Evolutionary conservation across 1,140 invertebrate species (phyloP).

Genomic region (Sitophilus oryzae): DNA sequence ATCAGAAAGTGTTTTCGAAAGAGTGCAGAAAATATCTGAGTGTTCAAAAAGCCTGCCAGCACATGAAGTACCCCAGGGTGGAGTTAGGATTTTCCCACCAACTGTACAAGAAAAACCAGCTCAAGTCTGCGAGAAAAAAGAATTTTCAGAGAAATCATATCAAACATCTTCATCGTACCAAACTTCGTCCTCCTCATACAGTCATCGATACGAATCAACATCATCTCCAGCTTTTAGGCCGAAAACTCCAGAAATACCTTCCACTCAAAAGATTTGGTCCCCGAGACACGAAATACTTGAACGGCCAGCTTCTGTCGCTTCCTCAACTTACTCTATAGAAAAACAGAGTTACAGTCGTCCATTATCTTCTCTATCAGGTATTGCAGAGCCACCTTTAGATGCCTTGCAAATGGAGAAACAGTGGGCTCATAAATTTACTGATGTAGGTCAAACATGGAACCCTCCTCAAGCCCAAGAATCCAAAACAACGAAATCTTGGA

Average conservation of each 20-base stretch:
- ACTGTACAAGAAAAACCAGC: constrained; percentile 31
- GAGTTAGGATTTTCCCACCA: constrained; percentile 55
- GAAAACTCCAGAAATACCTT: constrained; percentile 51
- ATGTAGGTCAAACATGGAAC: constrained; percentile 51
- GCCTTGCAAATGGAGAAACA: constrained; percentile 56
- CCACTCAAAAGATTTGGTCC: constrained; percentile 54
- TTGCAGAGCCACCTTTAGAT: constrained; percentile 46
- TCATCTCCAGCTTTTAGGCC: constrained; percentile 22
- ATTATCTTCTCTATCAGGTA: constrained; percentile 20
- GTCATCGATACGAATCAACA: constrained; percentile 15
- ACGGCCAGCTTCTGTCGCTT: constrained; percentile 22
- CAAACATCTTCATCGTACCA: constrained; percentile 27
- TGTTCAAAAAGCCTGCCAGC: constrained; percentile 51
- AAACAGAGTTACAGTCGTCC: constrained; percentile 26
- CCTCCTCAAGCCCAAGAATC: constrained; percentile 37
- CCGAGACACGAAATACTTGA: constrained; percentile 33
- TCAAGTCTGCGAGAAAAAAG: constrained; percentile 10
- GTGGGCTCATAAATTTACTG: constrained; percentile 52
- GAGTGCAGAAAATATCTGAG: constrained; percentile 56
- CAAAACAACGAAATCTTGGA: constrained; percentile 37
- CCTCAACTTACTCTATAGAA: constrained; percentile 29
- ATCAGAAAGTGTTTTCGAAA: constrained; percentile 53
- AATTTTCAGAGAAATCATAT: constrained; percentile 35
- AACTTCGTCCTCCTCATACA: constrained; percentile 26
- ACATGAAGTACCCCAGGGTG: constrained; percentile 57